Percentiles rank a stretch among this genome's conserved stretches.
phyloP scores from a whole-genome alignment of 2,113 vertebrate species.

The Thunnus thynnus region DNA sequence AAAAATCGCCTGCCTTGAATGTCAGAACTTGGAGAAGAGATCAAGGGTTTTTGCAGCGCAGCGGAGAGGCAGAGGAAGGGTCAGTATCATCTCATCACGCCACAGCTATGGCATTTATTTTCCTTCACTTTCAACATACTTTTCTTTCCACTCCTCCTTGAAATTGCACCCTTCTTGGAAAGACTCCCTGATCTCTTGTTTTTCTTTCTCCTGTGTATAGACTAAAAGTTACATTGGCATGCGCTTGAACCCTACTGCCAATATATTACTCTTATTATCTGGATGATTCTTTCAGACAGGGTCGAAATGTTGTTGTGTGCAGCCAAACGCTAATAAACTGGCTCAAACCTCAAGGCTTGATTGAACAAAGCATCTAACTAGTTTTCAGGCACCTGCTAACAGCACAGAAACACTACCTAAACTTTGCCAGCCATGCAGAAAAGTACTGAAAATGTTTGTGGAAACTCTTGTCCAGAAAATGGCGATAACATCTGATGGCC shows the following conservation, averaged over 20 bases:
- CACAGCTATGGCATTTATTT: conserved; percentile 64
- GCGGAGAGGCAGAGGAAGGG: conserved; percentile 1
- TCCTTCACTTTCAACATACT: conserved; percentile 55
- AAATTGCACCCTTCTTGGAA: conserved; percentile 65
- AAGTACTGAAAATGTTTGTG: conserved; percentile 36
- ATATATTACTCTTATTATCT: conserved; percentile 21
- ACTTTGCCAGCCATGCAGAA: conserved; percentile 35
- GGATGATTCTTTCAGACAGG: conserved; percentile 23
- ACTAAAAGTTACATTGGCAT: conserved; percentile 34
- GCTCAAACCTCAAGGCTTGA: conserved; percentile 17
- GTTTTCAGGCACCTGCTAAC: conserved; percentile 39
- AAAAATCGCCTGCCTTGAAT: conserved; percentile 49
- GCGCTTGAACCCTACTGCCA: conserved; percentile 25
- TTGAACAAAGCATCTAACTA: conserved; percentile 24
- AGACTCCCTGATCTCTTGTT: conserved; percentile 47
- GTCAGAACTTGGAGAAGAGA: conserved; percentile 52
- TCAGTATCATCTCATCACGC: conserved; percentile 56
- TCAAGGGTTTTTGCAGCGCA: conserved; percentile 25
- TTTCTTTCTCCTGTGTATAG: conserved; percentile 36
- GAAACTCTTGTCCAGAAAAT: conserved; percentile 34
- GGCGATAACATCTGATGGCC: conserved; percentile 35
- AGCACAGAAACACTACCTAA: conserved; percentile 1
- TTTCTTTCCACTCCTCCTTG: conserved; percentile 52
- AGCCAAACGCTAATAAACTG: conserved; percentile 26
- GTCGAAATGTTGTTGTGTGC: conserved; percentile 30